Percentiles rank a stretch among this genome's conserved stretches.
Evolutionary conservation across 2,888 invertebrate species (phyloP).

Genomic region (Cancer borealis): DNA sequence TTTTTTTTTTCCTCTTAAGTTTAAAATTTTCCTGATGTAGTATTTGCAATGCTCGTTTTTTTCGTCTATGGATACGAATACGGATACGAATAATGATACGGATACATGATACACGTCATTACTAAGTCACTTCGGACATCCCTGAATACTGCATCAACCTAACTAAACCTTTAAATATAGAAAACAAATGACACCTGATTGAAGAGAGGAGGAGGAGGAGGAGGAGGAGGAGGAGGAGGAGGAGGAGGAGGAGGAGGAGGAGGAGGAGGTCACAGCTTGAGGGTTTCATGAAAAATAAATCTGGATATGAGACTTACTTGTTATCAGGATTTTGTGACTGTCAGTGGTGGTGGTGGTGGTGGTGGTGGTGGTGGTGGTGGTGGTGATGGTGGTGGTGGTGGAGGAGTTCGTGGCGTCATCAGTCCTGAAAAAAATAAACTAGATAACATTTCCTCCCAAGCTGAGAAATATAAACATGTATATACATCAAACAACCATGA

Average conservation of each 20-base stretch:
- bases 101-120: too few species aligned
- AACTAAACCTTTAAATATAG: background rate
- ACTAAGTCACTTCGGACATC: too few species aligned
- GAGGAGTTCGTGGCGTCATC: background rate
- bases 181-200: background rate
- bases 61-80: too few species aligned
- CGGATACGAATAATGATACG: too few species aligned
- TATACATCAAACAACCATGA: background rate
- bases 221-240: background rate
- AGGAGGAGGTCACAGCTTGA: background rate
- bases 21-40: too few species aligned
- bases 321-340: background rate
- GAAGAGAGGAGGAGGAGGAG: background rate
- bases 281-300: background rate
- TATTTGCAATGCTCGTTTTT: too few species aligned
- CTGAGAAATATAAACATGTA: background rate
- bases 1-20: too few species aligned
- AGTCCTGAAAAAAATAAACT: background rate
- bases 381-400: background rate
- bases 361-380: background rate
- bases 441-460: background rate
- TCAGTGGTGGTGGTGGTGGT: background rate
- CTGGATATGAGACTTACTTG: background rate
- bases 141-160: too few species aligned
- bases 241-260: background rate